Evolutionary conservation across 2,113 vertebrate species (phyloP), one percentile per base, ranked within the genome.

Genomic region (Tetrao urogallus): DNA sequence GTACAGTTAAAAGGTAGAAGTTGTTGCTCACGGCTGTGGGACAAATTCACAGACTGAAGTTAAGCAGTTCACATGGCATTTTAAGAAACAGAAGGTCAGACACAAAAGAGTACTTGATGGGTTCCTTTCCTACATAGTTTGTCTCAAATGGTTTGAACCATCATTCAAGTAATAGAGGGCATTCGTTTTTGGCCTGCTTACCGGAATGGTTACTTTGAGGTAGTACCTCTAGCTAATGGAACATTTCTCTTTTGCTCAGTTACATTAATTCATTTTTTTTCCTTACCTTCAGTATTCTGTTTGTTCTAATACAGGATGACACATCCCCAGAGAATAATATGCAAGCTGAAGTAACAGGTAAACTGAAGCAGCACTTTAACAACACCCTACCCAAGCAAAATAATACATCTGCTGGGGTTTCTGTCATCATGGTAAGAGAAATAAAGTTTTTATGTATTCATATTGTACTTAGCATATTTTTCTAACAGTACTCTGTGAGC

Each of bases 311-410:
- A 14, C 58, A 99, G 99, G 98, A 99, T 42, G 99, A 99, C 50
- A 95, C 97, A 61, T 97, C 98, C 89, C 97, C 97, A 95, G 98
- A 98, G 96, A 99, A 99, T 96, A 99, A 99, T 95, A 99, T 99
- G 99, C 98, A 99, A 96, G 98, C 97, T 85, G 99, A 99, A 97
- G 99, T 99, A 88, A 98, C 98, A 97, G 99, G 99, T 98, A 99
- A 99, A 99, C 98, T 99, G 92, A 99, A 98, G 97, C 99, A 98
- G 97, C 99, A 99, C 98, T 99, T 99, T 97, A 98, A 98, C 95
- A 98, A 98, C 79, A 97, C 98, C 32, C 94, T 97, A 48, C 98
- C 98, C 89, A 99, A 99, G 96, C 98, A 98, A 97, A 98, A 93
- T 98, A 98, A 95, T 97, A 99, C 98, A 78, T 96, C 97, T 27